A percentile compares a stretch with the other conserved stretches of the same genome.
Evolutionary conservation across 1,140 invertebrate species (phyloP).

Genomic region (Panulirus ornatus): DNA sequence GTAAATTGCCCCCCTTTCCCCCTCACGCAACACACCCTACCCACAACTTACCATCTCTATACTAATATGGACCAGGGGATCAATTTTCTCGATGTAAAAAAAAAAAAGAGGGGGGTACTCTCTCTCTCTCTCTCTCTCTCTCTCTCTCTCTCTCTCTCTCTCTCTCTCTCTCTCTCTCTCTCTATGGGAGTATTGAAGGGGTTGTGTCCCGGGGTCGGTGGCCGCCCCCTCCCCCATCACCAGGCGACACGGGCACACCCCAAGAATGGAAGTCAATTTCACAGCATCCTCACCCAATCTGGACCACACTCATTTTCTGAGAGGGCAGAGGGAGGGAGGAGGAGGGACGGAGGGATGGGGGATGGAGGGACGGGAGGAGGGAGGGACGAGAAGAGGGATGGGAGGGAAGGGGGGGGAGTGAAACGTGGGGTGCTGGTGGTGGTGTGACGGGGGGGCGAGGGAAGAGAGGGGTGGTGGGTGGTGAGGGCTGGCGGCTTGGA

Average conservation of each 20-base stretch:
- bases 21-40: neutral
- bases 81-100: no score
- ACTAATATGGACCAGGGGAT: no score
- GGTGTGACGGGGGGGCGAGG: neutral
- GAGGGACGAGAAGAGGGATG: neutral
- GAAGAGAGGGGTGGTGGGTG: neutral
- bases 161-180: neutral
- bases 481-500: neutral
- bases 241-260: no score
- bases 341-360: no score
- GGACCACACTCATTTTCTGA: no score
- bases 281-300: neutral
- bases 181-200: no score
- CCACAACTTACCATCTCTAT: neutral
- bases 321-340: no score
- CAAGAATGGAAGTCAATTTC: neutral
- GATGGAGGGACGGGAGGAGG: neutral
- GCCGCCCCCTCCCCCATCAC: no score
- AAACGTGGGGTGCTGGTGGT: neutral
- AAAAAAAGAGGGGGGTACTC: no score
- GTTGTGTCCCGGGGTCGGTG: neutral
- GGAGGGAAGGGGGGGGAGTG: neutral
- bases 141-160: conserved; percentile 17
- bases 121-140: conserved; percentile 17
- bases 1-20: neutral